Conservation (phyloP, 1,140 invertebrate genomes). For the Papilio xuthus region DNA sequence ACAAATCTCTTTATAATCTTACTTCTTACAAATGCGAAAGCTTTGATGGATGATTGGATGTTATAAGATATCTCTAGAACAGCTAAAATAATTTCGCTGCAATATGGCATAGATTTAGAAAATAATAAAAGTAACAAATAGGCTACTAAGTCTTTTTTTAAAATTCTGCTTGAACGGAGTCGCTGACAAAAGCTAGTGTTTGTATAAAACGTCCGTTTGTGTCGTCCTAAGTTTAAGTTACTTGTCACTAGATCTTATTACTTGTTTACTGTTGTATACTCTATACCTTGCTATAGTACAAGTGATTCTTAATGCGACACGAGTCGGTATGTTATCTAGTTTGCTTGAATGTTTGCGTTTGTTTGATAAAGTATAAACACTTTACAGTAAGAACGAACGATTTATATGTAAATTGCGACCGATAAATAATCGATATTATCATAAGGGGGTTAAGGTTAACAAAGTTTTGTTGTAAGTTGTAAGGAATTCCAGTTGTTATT, state of each 20-base stretch:
- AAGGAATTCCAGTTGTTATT: conserved; percentile 31
- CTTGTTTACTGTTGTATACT: conserved; percentile 6
- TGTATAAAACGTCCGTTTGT: conserved; percentile 15
- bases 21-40: too few relatives aligned
- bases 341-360: conserved; percentile 15
- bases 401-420: conserved; percentile 51
- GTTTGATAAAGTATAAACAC: conserved; percentile 41
- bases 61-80: too few relatives aligned
- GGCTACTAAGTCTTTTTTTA: too few relatives aligned
- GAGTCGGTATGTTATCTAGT: conserved; percentile 17
- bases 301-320: conserved; percentile 7
- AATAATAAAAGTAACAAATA: too few relatives aligned
- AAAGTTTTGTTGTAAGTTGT: conserved; percentile 40
- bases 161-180: too few relatives aligned
- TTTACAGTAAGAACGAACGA: conserved; percentile 44
- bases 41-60: too few relatives aligned
- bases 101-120: too few relatives aligned
- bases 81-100: too few relatives aligned
- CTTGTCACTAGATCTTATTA: conserved; percentile 7
- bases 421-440: conserved; percentile 44
- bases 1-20: too few relatives aligned
- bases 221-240: background rate
- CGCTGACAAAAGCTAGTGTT: too few relatives aligned
- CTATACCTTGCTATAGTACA: background rate
- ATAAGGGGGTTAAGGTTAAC: conserved; percentile 51